Conservation (phyloP, 2,113 vertebrate genomes). For the Crotalus helleri region DNA sequence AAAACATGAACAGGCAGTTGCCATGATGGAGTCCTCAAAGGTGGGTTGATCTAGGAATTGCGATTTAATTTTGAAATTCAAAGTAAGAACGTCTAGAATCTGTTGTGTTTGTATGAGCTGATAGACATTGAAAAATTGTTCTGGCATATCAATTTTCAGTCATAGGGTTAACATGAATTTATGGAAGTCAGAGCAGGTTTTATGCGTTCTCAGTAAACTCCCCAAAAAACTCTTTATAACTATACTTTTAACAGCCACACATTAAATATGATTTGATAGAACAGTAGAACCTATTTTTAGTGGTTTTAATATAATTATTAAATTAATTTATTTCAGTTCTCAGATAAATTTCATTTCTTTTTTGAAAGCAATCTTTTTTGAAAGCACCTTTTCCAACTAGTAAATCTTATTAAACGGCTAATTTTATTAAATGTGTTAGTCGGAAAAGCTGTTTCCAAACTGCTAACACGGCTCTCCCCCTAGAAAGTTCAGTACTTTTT, state of each 20-base stretch:
- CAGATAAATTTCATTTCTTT: too few species aligned
- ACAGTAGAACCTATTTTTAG: background rate
- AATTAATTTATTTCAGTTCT: too few species aligned
- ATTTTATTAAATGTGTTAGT: too few species aligned
- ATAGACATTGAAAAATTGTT: slow-evolving; percentile 23
- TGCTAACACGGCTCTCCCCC: too few species aligned
- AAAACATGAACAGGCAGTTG: slow-evolving; percentile 80
- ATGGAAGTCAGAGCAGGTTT: background rate
- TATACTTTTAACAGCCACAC: background rate
- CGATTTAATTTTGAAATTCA: background rate
- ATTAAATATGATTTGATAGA: background rate
- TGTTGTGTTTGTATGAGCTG: slow-evolving; percentile 31
- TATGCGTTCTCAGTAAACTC: background rate
- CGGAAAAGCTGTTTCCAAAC: too few species aligned
- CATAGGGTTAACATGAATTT: slow-evolving; percentile 26
- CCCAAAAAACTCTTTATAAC: background rate
- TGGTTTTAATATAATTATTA: too few species aligned
- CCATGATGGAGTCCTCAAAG: slow-evolving; percentile 72
- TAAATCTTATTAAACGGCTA: too few species aligned
- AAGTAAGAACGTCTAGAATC: slow-evolving; percentile 36
- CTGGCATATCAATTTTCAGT: background rate
- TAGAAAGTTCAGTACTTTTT: too few species aligned
- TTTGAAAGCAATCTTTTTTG: too few species aligned
- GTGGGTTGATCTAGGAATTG: slow-evolving; percentile 64
- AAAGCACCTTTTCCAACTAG: too few species aligned